Evolutionary conservation across 1,140 invertebrate species (phyloP).

Genomic region (Sycophaga agraensis): DNA sequence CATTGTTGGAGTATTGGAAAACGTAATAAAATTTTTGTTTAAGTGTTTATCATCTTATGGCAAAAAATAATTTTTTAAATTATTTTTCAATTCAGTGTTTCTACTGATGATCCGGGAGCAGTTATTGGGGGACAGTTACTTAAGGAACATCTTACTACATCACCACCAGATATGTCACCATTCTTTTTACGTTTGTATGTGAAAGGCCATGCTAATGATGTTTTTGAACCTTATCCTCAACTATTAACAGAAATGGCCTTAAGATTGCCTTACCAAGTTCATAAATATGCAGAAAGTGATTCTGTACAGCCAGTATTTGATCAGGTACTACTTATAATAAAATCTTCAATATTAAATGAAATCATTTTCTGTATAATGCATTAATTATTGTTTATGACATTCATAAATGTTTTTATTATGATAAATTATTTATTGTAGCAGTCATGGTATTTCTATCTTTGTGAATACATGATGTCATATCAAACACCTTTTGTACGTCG

Average conservation of each 20-base stretch:
- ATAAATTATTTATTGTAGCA: conserved; percentile 37
- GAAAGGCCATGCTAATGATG: conserved; percentile 85
- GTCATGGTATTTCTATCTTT: conserved; percentile 79
- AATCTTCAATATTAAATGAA: background rate
- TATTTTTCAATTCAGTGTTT: conserved; percentile 41
- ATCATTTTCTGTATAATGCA: too few relatives aligned
- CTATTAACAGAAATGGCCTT: conserved; percentile 93
- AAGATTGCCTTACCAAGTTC: conserved; percentile 90
- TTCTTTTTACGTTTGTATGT: conserved; percentile 94
- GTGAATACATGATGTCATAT: conserved; percentile 96
- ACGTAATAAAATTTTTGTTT: conserved; percentile 45
- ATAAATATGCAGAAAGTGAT: conserved; percentile 69
- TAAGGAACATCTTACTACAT: conserved; percentile 77
- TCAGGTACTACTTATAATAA: conserved; percentile 43
- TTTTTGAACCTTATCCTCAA: conserved; percentile 92
- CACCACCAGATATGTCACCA: conserved; percentile 91
- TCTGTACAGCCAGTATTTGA: conserved; percentile 61
- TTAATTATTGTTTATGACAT: too few relatives aligned
- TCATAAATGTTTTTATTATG: too few relatives aligned
- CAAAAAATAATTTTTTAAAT: background rate
- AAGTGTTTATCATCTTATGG: background rate
- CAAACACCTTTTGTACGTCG: conserved; percentile 75
- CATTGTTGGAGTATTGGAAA: conserved; percentile 83
- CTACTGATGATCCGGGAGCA: conserved; percentile 57
- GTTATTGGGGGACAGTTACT: conserved; percentile 65